phyloP scores from a whole-genome alignment of 2,113 vertebrate genomes.

The Baryphthengus martii region DNA sequence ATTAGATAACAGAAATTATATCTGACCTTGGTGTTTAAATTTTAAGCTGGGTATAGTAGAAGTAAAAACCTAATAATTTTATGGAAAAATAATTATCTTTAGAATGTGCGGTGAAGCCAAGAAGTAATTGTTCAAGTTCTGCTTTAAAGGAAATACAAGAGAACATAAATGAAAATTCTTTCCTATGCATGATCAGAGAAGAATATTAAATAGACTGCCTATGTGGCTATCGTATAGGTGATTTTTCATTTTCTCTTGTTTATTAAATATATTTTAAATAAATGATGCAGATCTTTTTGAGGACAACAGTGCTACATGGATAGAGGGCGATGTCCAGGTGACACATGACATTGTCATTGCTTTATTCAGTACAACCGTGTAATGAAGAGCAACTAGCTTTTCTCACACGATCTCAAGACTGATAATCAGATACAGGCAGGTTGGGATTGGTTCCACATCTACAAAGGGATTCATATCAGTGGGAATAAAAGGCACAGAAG shows the following conservation, averaged over 20 bases:
- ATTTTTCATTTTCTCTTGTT: neutral
- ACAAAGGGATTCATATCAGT: neutral
- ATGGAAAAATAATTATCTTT: neutral
- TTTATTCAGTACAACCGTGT: neutral
- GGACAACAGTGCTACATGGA: neutral
- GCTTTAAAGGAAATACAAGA: neutral
- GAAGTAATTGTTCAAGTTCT: neutral
- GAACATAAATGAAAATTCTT: neutral
- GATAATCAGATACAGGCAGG: neutral
- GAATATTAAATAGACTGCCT: neutral
- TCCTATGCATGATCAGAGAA: neutral
- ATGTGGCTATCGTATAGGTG: neutral
- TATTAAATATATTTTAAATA: neutral
- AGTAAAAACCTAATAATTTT: neutral
- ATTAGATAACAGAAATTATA: neutral
- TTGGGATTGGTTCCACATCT: neutral
- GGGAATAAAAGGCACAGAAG: neutral
- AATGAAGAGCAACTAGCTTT: neutral
- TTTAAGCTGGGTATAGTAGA: neutral
- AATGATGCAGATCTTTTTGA: neutral
- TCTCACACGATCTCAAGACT: accelerated
- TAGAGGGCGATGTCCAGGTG: neutral
- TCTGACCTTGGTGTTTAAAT: neutral
- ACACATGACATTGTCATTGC: neutral
- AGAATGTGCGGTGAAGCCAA: neutral